These are phyloP conservation scores for Ophioderma brevispina DNA, from an alignment of 35 echinoderm and acorn worm species.

Conservation along the genomic window DNA sequence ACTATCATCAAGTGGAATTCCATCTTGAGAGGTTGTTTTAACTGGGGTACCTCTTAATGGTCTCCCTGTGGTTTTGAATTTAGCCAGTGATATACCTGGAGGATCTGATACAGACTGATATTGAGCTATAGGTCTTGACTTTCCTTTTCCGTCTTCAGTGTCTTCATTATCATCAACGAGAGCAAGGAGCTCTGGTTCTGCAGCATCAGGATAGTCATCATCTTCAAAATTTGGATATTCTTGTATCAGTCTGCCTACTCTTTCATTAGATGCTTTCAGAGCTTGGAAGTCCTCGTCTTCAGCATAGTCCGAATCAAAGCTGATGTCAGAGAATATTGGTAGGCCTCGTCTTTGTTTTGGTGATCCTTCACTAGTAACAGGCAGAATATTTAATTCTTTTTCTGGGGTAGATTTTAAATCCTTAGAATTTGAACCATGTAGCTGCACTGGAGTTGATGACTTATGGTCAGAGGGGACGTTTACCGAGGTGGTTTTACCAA, in stretches of 20 bases:
- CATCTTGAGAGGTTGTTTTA: neutral
- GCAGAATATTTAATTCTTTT: neutral
- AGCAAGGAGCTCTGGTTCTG: constrained; percentile 85
- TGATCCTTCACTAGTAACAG: neutral
- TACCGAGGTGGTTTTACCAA: neutral
- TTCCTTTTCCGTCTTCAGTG: neutral
- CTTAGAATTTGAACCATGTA: neutral
- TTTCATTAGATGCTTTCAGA: constrained; percentile 28
- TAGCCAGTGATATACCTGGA: neutral
- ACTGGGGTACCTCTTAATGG: neutral
- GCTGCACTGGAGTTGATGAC: no score
- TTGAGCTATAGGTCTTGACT: neutral
- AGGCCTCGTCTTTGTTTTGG: constrained; percentile 16
- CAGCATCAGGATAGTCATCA: constrained; percentile 62
- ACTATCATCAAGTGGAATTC: neutral
- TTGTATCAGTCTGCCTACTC: constrained; percentile 32
- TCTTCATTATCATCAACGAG: constrained; percentile 48
- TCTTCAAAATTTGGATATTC: constrained; percentile 66
- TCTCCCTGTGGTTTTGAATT: neutral
- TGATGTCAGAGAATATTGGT: constrained; percentile 76
- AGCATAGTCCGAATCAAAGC: constrained; percentile 85
- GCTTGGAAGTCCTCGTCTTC: constrained; percentile 56
- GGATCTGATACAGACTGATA: neutral
- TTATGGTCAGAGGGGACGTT: no score
- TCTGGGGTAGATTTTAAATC: neutral